A percentile compares a stretch with the other conserved stretches of the same genome.
phyloP scores from a whole-genome alignment of 2,888 invertebrate genomes.

The Phlogophora meticulosa region DNA sequence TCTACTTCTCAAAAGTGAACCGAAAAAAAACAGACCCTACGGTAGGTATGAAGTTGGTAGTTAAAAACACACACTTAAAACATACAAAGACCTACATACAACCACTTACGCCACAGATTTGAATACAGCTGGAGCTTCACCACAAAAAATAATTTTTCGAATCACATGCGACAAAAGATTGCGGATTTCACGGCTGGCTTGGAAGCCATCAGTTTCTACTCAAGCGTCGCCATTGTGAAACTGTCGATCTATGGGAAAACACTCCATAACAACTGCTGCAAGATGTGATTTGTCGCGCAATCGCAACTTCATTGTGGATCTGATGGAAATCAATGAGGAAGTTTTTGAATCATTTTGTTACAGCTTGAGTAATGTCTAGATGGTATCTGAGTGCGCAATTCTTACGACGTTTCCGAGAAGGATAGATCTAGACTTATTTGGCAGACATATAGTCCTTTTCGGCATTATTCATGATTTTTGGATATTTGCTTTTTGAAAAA shows the following conservation, averaged over 20 bases:
- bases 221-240: slow-evolving; percentile 69
- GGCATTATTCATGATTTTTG: background rate
- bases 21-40: too few species aligned
- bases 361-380: slow-evolving; percentile 46
- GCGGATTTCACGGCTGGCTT: slow-evolving; percentile 63
- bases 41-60: too few species aligned
- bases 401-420: background rate
- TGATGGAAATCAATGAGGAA: slow-evolving; percentile 67
- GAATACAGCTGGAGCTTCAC: slow-evolving; percentile 15
- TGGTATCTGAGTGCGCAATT: slow-evolving; percentile 39
- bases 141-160: slow-evolving; percentile 52
- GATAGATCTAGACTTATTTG: slow-evolving; percentile 4
- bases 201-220: slow-evolving; percentile 64
- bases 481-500: background rate
- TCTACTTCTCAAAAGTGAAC: too few species aligned
- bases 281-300: slow-evolving; percentile 70
- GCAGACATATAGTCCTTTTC: background rate
- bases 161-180: slow-evolving; percentile 61
- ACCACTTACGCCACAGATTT: slow-evolving; percentile 14
- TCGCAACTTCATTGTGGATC: slow-evolving; percentile 53
- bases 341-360: slow-evolving; percentile 58
- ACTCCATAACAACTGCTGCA: slow-evolving; percentile 65
- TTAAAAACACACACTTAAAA: background rate
- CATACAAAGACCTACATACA: background rate
- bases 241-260: slow-evolving; percentile 70